Evolutionary conservation across 2,888 invertebrate species (phyloP).

Genomic region (Bimastos eiseni): DNA sequence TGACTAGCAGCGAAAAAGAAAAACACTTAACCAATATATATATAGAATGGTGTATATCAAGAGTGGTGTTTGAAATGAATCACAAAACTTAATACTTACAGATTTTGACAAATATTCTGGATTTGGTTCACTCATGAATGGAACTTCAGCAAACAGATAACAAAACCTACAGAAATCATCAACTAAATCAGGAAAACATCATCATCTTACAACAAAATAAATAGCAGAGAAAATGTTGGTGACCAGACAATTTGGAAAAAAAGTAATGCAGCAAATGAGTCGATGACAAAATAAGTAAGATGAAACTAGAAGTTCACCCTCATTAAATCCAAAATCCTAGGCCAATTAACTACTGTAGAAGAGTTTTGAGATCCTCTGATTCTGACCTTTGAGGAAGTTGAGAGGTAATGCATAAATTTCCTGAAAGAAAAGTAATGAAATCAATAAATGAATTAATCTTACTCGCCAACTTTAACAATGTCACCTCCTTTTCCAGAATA

Average conservation of each 20-base stretch:
- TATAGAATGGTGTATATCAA: neutral
- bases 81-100: neutral
- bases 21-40: neutral
- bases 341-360: too few species aligned
- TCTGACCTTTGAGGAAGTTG: too few species aligned
- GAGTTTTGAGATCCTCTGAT: too few species aligned
- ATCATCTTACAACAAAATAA: neutral
- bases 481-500: slow-evolving; percentile 93
- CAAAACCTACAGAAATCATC: slow-evolving; percentile 7
- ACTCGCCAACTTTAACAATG: slow-evolving; percentile 87
- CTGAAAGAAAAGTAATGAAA: neutral
- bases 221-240: neutral
- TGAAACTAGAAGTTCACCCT: too few species aligned
- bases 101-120: slow-evolving; percentile 59
- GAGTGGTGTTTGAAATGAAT: neutral
- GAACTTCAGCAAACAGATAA: slow-evolving; percentile 78
- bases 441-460: slow-evolving; percentile 44
- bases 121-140: slow-evolving; percentile 93
- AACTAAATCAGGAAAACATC: neutral
- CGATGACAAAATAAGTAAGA: too few species aligned
- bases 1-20: neutral
- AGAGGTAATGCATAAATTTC: too few species aligned
- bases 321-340: too few species aligned
- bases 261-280: too few species aligned
- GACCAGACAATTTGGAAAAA: too few species aligned